Conservation (phyloP, 2,888 invertebrate genomes). For the Iselma pallidipennis region DNA sequence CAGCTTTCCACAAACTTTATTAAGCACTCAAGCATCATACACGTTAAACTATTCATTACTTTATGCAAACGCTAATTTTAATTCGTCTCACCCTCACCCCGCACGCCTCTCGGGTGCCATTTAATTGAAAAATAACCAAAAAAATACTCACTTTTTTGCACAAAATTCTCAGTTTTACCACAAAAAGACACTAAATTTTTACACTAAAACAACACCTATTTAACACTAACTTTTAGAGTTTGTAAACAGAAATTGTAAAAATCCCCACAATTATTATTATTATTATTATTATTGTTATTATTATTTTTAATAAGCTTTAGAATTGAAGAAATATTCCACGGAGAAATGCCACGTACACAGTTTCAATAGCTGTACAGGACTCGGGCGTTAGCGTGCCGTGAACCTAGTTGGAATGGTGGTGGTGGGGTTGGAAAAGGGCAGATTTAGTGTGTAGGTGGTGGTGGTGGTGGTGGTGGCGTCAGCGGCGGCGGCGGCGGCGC, state of each 20-base stretch:
- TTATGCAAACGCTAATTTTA: not conserved
- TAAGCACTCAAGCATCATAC: not conserved
- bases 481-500: not conserved
- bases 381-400: conserved; percentile 35
- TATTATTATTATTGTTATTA: too few species aligned
- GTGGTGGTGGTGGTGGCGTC: not conserved
- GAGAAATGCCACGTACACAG: conserved; percentile 18
- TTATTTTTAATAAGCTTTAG: too few species aligned
- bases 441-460: conserved; percentile 1
- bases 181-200: too few species aligned
- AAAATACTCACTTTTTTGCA: too few species aligned
- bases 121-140: too few species aligned
- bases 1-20: not conserved
- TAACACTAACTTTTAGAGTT: too few species aligned
- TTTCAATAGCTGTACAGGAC: conserved; percentile 27
- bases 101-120: too few species aligned
- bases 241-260: too few species aligned
- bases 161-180: too few species aligned
- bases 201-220: too few species aligned
- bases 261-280: not conserved
- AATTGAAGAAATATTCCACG: not conserved
- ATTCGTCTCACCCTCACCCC: not conserved
- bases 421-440: not conserved
- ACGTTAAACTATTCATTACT: conserved; percentile 1
- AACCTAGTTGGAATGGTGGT: conserved; percentile 1